Conservation (phyloP, 1,140 invertebrate species). For the Pomphorhynchus laevis region DNA sequence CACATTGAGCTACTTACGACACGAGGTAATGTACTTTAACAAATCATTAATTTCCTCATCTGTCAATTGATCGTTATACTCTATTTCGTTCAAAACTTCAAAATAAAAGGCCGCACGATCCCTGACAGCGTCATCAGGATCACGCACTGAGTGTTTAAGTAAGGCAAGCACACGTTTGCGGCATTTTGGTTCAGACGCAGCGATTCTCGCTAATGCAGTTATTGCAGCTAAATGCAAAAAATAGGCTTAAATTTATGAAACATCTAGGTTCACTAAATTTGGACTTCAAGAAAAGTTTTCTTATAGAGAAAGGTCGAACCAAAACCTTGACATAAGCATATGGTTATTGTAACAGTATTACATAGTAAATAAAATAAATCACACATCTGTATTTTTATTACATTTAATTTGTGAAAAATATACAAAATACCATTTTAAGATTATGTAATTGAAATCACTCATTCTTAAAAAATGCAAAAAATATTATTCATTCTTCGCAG, state of each 20-base stretch:
- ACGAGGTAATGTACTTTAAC: too few relatives aligned
- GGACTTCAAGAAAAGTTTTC: too few relatives aligned
- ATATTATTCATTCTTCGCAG: too few relatives aligned
- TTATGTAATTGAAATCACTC: too few relatives aligned
- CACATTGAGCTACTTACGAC: too few relatives aligned
- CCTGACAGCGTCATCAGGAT: conserved; percentile 83
- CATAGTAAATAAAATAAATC: not conserved
- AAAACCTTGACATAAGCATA: not conserved
- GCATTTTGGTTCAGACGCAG: conserved; percentile 56
- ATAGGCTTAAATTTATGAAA: not conserved
- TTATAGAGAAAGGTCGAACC: too few relatives aligned
- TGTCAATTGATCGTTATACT: not conserved
- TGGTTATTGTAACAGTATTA: not conserved
- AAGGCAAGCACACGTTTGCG: conserved; percentile 42
- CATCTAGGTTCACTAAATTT: not conserved
- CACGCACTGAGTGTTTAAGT: conserved; percentile 29
- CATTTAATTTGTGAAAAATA: too few relatives aligned
- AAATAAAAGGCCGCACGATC: conserved; percentile 89
- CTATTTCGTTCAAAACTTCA: conserved; percentile 3
- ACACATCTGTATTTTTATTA: too few relatives aligned
- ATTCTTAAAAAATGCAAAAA: too few relatives aligned
- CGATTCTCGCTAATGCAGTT: conserved; percentile 76
- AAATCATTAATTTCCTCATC: conserved; percentile 12
- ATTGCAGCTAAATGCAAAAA: conserved; percentile 35
- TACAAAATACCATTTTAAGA: too few relatives aligned